A percentile compares a stretch with the other conserved stretches of the same genome.
Conservation (phyloP, 2,797 vertebrate species). For the Halcyon smyrnensis region DNA sequence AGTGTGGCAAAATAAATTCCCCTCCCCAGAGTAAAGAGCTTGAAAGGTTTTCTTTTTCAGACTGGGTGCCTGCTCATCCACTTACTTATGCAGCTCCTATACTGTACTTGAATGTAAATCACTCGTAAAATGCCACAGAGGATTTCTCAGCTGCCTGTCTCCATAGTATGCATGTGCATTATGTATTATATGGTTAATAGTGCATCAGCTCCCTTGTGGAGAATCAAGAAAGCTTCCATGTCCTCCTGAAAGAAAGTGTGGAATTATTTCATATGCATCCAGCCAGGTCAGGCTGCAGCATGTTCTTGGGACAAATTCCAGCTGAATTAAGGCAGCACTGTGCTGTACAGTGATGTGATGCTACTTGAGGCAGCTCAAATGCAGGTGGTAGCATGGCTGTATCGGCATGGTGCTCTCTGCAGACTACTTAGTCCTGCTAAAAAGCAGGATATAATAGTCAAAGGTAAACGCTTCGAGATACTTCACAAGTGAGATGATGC, state of each 20-base stretch:
- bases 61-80: background rate
- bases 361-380: background rate
- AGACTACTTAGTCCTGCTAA: slow-evolving; percentile 39
- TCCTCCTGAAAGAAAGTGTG: background rate
- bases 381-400: background rate
- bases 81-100: slow-evolving; percentile 24
- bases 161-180: slow-evolving; percentile 11
- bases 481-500: background rate
- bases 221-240: slow-evolving; percentile 11
- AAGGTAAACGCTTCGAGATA: background rate
- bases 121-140: background rate
- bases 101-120: slow-evolving; percentile 65
- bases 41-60: slow-evolving; percentile 37
- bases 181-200: slow-evolving; percentile 30
- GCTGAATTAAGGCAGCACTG: background rate
- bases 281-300: background rate
- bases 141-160: slow-evolving; percentile 28
- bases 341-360: accelerated
- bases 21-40: slow-evolving; percentile 10
- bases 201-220: background rate
- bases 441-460: background rate
- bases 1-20: background rate
- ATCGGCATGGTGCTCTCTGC: background rate
- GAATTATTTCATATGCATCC: slow-evolving; percentile 38
- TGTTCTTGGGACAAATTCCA: background rate